A percentile compares a stretch with the other conserved stretches of the same genome.
Conservation (phyloP, 2,888 invertebrate genomes). For the Mellilla xanthometata region DNA sequence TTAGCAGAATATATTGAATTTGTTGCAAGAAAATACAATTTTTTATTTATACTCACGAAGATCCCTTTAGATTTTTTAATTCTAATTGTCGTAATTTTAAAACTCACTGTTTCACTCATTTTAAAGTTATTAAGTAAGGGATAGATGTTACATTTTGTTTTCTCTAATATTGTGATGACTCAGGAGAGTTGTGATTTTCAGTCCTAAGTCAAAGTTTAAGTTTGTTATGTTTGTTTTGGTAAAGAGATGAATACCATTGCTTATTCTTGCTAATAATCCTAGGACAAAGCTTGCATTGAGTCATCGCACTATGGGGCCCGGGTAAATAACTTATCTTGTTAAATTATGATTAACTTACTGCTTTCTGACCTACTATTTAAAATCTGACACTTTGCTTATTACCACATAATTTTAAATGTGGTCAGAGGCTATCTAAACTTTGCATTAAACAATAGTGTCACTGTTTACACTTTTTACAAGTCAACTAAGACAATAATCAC, state of each 20-base stretch:
- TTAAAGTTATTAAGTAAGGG: slow-evolving; percentile 38
- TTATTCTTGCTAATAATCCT: slow-evolving; percentile 46
- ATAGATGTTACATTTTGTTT: slow-evolving; percentile 38
- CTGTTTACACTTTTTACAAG: no score
- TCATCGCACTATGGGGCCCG: slow-evolving; percentile 80
- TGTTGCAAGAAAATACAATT: slow-evolving; percentile 73
- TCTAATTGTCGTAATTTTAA: slow-evolving; percentile 58
- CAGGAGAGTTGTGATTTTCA: slow-evolving; percentile 65
- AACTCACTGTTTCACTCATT: slow-evolving; percentile 62
- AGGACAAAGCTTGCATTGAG: slow-evolving; percentile 82
- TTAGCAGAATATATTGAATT: slow-evolving; percentile 78
- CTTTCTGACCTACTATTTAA: slow-evolving; percentile 40
- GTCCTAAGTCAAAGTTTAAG: slow-evolving; percentile 47
- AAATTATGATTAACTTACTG: slow-evolving; percentile 31
- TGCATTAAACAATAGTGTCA: slow-evolving; percentile 8
- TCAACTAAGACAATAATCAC: no score
- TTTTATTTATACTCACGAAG: slow-evolving; percentile 66
- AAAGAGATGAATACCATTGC: slow-evolving; percentile 32
- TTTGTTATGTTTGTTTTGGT: slow-evolving; percentile 36
- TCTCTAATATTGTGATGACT: slow-evolving; percentile 78
- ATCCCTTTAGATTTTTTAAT: slow-evolving; percentile 47
- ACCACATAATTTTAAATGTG: slow-evolving; percentile 4
- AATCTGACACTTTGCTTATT: neutral
- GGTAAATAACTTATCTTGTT: slow-evolving; percentile 40
- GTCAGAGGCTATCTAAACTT: slow-evolving; percentile 20